phyloP scores from a whole-genome alignment of 2,113 vertebrate genomes.

The Scophthalmus maximus region DNA sequence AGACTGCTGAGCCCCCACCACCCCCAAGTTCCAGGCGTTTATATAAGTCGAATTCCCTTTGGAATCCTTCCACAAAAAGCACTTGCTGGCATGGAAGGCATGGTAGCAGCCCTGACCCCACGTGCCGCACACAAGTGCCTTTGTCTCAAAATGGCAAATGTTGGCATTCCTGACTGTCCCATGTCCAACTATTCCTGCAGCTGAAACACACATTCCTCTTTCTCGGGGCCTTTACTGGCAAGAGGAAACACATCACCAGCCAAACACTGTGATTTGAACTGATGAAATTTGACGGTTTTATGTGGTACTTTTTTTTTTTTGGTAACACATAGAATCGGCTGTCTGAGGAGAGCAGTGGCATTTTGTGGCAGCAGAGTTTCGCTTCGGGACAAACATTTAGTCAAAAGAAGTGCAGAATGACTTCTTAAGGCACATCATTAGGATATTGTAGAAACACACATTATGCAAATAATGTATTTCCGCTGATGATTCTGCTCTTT shows the following conservation, averaged over 20 bases:
- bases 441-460: slow-evolving; percentile 1
- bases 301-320: slow-evolving; percentile 33
- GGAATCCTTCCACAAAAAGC: slow-evolving; percentile 57
- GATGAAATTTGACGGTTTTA: slow-evolving; percentile 20
- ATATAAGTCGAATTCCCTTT: slow-evolving; percentile 41
- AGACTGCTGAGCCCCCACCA: neutral
- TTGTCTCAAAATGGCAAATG: slow-evolving; percentile 74
- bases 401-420: neutral
- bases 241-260: neutral
- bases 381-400: slow-evolving; percentile 4
- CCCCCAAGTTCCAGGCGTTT: slow-evolving; percentile 8
- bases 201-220: slow-evolving; percentile 27
- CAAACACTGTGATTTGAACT: slow-evolving; percentile 17
- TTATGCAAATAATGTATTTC: slow-evolving; percentile 4
- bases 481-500: neutral
- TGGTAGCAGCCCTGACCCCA: slow-evolving; percentile 61
- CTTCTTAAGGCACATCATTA: slow-evolving; percentile 16
- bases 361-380: slow-evolving; percentile 13
- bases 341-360: neutral
- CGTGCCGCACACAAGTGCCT: slow-evolving; percentile 58
- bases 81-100: slow-evolving; percentile 45
- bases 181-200: slow-evolving; percentile 25
- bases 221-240: neutral
- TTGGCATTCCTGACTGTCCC: slow-evolving; percentile 56
- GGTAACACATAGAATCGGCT: slow-evolving; percentile 29